Evolutionary conservation across 1,140 invertebrate genomes (phyloP), one percentile per base, ranked within the genome.

Genomic region (Eumaeus atala): DNA sequence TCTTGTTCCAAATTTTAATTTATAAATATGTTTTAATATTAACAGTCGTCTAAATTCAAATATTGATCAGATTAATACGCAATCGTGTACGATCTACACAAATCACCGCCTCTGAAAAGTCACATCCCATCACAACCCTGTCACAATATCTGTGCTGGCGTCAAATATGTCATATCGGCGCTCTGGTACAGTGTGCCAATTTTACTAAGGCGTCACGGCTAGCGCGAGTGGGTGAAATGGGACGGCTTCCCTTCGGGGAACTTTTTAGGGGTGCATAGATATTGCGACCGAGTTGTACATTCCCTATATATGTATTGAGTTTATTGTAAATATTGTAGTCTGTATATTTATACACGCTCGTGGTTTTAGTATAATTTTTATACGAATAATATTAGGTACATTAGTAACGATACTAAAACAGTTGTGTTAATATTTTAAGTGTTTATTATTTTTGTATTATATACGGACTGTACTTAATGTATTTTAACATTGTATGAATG

Each of bases 271-370:
- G 64, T 66, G 65, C 61, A 61, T 64, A 62, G 57, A 64, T 63
- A 70, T 67, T 76, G 59, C 64, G 62, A 62, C 59, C 55, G 73
- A 61, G 80, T 72, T 72, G 64, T 64, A 58, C 64, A 66, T 56
- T 54, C 58, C 54, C 54, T 55, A 40, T 49, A 56, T 16, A 57
- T 67, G 48, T 51, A 62, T 47, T 48, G 50, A 61, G 57, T 54
- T 62, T 62, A 71, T 67, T 83, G 77, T 84, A 84, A 84, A 83
- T 81, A 79, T 80, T 47, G 66, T 64, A 70, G 63, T 72, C 72
- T 84, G 78, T 84, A 85, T 85, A 85, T 83, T 81, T 78, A 74
- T 76, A 76, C 71, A 65, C 71, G 66, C 61, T 71, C 69, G 66
- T 51, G 60, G 33, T 66, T 52, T 49, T 66, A 57, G 67, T 69